Evolutionary conservation across 2,113 vertebrate genomes (phyloP), one percentile per base, ranked within the genome.

Genomic region (Chiloscyllium plagiosum): DNA sequence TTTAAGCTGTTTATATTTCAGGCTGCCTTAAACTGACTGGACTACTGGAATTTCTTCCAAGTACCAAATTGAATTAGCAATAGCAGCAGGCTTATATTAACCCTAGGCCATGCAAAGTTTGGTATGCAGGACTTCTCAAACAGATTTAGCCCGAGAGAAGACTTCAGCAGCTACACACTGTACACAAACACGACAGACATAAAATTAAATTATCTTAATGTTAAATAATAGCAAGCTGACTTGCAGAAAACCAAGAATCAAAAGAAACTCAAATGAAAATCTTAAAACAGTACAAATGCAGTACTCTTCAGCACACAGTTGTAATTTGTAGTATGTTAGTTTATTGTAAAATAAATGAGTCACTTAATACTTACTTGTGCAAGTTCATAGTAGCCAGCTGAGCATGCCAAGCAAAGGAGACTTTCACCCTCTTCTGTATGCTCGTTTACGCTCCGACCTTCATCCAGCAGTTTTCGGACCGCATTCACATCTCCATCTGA

Each of bases 381-480:
- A 97, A 99, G 97, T 97, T 99, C 99, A 97, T 99, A 99, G 97
- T 99, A 99, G 52, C 99, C 99, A 95, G 99, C 99, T 1, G 99
- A 99, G 97, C 99, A 99, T 96, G 99, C 99, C 96, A 99, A 98
- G 97, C 99, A 99, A 83, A 99, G 97, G 96, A 99, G 98, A 96
- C 99, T 99, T 97, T 99, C 99, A 70, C 99, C 99, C 97, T 99
- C 99, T 95, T 99, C 99, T 19, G 99, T 99, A 96, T 99, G 99
- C 97, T 99, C 99, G 96, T 99, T 99, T 96, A 99, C 99, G 68
- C 98, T 99, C 96, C 99, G 98, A 96, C 99, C 99, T 97, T 99
- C 99, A 96, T 99, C 99, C 97, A 99, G 96, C 97, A 99, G 97
- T 97, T 99, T 99, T 96, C 99, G 98, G 94, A 99, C 99, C 29